Conservation (phyloP, 2,888 invertebrate species). For the Deroplatys truncata region DNA sequence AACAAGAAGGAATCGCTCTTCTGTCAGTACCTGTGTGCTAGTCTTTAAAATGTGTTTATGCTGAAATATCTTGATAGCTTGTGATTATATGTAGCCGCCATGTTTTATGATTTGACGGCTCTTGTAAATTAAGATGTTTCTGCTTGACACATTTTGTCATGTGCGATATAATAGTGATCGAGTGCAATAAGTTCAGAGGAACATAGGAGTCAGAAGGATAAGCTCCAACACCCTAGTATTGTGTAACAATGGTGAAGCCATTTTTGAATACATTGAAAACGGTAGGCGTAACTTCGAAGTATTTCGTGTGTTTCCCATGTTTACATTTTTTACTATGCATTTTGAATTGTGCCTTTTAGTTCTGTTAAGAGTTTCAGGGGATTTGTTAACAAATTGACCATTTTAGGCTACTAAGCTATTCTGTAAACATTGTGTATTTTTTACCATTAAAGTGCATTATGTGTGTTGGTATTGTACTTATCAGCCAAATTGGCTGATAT, state of each 20-base stretch:
- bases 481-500: neutral
- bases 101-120: constrained; percentile 20
- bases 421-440: neutral
- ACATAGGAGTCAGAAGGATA: neutral
- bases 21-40: neutral
- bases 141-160: constrained; percentile 7
- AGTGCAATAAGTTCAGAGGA: neutral
- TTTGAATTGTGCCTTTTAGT: neutral
- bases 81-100: constrained; percentile 16
- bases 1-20: neutral
- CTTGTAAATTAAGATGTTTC: neutral
- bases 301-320: neutral
- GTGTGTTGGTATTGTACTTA: neutral
- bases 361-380: neutral
- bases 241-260: neutral
- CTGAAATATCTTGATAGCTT: constrained; percentile 15
- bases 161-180: neutral
- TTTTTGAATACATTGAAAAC: neutral
- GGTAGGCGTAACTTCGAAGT: constrained; percentile 17
- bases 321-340: neutral
- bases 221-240: neutral
- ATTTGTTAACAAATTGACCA: neutral
- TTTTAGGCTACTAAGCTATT: neutral
- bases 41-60: neutral
- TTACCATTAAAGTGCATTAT: neutral